phyloP scores from a whole-genome alignment of 1,140 invertebrate genomes.

The Drosophila mauritiana region DNA sequence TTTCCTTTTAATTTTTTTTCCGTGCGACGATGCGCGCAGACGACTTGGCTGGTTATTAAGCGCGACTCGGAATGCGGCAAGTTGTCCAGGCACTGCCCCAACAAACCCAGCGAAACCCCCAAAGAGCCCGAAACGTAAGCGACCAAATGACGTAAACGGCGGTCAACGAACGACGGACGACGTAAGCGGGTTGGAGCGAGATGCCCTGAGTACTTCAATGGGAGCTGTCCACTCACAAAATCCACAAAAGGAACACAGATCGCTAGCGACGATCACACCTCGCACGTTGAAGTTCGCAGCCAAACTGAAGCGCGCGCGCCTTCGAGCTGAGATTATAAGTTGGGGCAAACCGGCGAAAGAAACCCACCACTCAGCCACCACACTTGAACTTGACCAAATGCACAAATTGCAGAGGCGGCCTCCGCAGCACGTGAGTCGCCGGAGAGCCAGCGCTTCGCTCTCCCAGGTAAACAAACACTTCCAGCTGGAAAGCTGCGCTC shows the following conservation, averaged over 20 bases:
- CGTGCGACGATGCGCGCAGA: slow-evolving; percentile 62
- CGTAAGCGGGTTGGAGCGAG: slow-evolving; percentile 57
- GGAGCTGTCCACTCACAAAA: slow-evolving; percentile 45
- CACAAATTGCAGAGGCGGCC: slow-evolving; percentile 77
- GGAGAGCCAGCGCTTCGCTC: slow-evolving; percentile 20
- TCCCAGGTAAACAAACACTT: slow-evolving; percentile 69
- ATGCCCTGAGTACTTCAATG: slow-evolving; percentile 9
- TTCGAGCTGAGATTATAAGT: slow-evolving; percentile 59
- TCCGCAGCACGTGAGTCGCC: slow-evolving; percentile 37
- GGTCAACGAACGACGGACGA: slow-evolving; percentile 70
- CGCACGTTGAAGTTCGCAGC: slow-evolving; percentile 78
- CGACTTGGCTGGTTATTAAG: slow-evolving; percentile 71
- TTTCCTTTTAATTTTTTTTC: slow-evolving; percentile 33
- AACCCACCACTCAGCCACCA: slow-evolving; percentile 60
- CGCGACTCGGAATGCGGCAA: slow-evolving; percentile 81
- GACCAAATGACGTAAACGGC: slow-evolving; percentile 58
- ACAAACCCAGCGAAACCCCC: slow-evolving; percentile 48
- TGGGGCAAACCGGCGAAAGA: slow-evolving; percentile 33
- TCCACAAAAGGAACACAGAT: slow-evolving; percentile 40
- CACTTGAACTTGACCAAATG: slow-evolving; percentile 83
- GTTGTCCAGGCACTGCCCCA: slow-evolving; percentile 54
- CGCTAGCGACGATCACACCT: slow-evolving; percentile 53
- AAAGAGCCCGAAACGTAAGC: slow-evolving; percentile 57
- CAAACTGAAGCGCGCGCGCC: slow-evolving; percentile 72
- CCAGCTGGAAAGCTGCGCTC: slow-evolving; percentile 48